phyloP scores from a whole-genome alignment of 2,113 vertebrate genomes.

The Corydoras sp. region DNA sequence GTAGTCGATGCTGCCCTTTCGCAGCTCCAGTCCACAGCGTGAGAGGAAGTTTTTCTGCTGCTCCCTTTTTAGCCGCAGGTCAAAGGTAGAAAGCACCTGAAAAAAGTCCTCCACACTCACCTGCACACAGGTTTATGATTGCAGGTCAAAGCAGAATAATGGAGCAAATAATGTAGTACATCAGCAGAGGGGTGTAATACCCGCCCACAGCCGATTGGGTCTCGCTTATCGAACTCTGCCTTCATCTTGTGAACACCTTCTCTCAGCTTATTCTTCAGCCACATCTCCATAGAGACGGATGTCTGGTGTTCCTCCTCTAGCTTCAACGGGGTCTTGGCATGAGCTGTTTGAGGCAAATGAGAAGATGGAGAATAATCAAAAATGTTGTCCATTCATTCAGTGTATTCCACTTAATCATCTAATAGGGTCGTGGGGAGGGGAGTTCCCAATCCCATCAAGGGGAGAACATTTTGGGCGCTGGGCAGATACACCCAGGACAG shows the following conservation, averaged over 20 bases:
- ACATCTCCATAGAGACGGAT: conserved; percentile 48
- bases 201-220: conserved; percentile 44
- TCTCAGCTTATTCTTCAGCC: conserved; percentile 54
- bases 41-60: conserved; percentile 51
- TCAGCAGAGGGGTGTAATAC: conserved; percentile 16
- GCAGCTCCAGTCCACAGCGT: conserved; percentile 44
- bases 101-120: conserved; percentile 47
- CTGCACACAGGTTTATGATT: conserved; percentile 1
- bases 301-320: conserved; percentile 42
- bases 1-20: conserved; percentile 40
- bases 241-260: conserved; percentile 49
- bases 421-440: too few relatives aligned
- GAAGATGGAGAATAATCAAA: too few relatives aligned
- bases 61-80: conserved; percentile 43
- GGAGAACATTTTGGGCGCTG: too few relatives aligned
- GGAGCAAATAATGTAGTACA: too few relatives aligned
- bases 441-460: too few relatives aligned
- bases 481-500: too few relatives aligned
- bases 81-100: conserved; percentile 44
- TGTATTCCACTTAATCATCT: too few relatives aligned
- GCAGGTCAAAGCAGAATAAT: too few relatives aligned
- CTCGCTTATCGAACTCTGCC: conserved; percentile 53
- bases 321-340: conserved; percentile 7
- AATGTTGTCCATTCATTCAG: too few relatives aligned
- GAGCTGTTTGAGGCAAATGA: conserved; percentile 1